Evolutionary conservation across 2,888 invertebrate species (phyloP), one percentile per base, ranked within the genome.

Genomic region (Eristalis arbustorum): DNA sequence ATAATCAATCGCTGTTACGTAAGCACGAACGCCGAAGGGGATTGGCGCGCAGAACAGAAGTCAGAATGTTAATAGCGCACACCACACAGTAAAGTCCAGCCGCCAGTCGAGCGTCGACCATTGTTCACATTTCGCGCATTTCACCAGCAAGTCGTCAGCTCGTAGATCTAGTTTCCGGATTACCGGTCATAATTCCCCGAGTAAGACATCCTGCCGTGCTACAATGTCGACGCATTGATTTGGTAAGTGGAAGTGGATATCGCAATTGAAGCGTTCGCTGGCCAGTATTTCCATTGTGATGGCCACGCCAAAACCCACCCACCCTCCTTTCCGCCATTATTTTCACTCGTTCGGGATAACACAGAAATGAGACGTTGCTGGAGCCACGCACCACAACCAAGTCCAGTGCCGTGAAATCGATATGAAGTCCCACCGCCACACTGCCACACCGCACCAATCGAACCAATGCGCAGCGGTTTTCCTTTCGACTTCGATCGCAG

Each of bases 391-490:
- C 23, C 40, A 23, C n/a, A 62, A 78, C 66, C 69, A 63, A 64
- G 14, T 57, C 57, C 31, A 64, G 56, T n/a, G n/a, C 74, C 63
- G 40, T 40, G n/a, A 74, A 37, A 74, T 68, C 74, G 68, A 78
- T 74, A 73, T 63, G 49, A 73, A 83, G 75, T 80, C 40, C 62
- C 66, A 80, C 80, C 80, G 6, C 31, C 4, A 2, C 25, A 25
- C 25, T 3, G 3, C 75, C 62, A 49, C 59, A 34, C 71, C 34
- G 40, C 40, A 42, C 49, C 49, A 49, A 49, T 8, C 49, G 49
- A 49, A 49, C 49, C 49, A 56, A 75, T 67, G 74, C 71, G 69
- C 56, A 66, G 56, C 66, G 49, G 75, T 75, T 49, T 49, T 18
- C 18, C 71, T 66, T 66, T 75, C 64, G 71, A 66, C 61, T 42